Evolutionary conservation across 2,888 invertebrate species (phyloP).

Genomic region (Leptinotarsa juncta): DNA sequence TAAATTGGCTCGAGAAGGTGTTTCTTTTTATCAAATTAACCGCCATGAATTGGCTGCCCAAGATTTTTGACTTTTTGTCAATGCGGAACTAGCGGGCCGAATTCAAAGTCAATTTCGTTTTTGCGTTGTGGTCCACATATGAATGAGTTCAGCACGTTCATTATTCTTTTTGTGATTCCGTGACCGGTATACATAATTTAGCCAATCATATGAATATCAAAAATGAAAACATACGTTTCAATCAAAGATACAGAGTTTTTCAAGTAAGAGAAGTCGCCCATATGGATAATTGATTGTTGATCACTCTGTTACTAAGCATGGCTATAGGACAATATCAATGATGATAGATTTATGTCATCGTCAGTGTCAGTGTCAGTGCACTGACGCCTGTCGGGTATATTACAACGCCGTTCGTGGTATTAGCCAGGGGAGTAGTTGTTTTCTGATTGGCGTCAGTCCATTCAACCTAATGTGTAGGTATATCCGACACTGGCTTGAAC

Average conservation of each 20-base stretch:
- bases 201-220: not conserved
- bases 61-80: slow-evolving; percentile 12
- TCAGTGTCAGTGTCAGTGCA: too few relatives aligned
- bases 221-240: not conserved
- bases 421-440: too few relatives aligned
- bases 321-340: too few relatives aligned
- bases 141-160: slow-evolving; percentile 2
- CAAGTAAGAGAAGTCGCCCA: too few relatives aligned
- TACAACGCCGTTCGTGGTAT: too few relatives aligned
- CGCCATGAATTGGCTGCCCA: slow-evolving; percentile 1
- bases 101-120: slow-evolving; percentile 2
- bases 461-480: too few relatives aligned
- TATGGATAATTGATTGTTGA: too few relatives aligned
- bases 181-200: not conserved
- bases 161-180: not conserved
- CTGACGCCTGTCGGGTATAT: too few relatives aligned
- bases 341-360: too few relatives aligned
- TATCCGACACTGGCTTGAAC: too few relatives aligned
- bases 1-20: slow-evolving; percentile 10
- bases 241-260: not conserved
- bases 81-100: slow-evolving; percentile 13
- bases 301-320: too few relatives aligned
- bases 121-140: slow-evolving; percentile 13
- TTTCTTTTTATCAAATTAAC: slow-evolving; percentile 20
- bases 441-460: too few relatives aligned